Conservation (phyloP, 2,113 vertebrate species). For the Peromyscus maniculatus region DNA sequence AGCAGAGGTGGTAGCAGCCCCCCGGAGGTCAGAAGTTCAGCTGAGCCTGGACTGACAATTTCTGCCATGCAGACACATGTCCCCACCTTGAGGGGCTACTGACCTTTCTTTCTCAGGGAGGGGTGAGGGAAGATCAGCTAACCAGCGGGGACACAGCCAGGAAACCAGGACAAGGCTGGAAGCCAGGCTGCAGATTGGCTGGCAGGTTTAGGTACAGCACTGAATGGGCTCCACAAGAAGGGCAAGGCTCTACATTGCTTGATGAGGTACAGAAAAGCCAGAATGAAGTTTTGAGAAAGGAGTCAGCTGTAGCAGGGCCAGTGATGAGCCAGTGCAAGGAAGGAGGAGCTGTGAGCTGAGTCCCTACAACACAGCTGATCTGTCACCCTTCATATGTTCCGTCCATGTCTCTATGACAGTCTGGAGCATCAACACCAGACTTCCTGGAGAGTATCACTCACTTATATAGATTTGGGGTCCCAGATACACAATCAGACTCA, state of each 20-base stretch:
- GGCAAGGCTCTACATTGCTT: too few relatives aligned
- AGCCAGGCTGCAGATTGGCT: neutral
- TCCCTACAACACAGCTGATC: neutral
- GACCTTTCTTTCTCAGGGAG: neutral
- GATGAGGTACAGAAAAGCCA: neutral
- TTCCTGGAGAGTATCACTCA: neutral
- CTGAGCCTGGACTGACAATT: neutral
- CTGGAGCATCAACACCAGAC: neutral
- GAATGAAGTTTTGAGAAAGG: neutral
- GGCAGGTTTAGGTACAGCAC: too few relatives aligned
- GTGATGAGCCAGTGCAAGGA: neutral
- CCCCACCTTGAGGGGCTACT: neutral
- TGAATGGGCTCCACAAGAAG: neutral
- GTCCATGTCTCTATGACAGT: neutral
- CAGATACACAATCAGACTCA: neutral
- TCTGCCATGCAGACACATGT: neutral
- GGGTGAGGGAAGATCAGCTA: neutral
- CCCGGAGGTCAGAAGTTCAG: neutral
- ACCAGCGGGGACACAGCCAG: neutral
- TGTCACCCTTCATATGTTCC: too few relatives aligned
- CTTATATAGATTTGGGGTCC: neutral
- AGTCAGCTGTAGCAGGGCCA: neutral
- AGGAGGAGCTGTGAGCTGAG: neutral
- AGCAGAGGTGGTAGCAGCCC: neutral
- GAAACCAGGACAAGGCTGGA: too few relatives aligned